Evolutionary conservation across 2,888 invertebrate species (phyloP).

Genomic region (Acanthacorydalis orientalis): DNA sequence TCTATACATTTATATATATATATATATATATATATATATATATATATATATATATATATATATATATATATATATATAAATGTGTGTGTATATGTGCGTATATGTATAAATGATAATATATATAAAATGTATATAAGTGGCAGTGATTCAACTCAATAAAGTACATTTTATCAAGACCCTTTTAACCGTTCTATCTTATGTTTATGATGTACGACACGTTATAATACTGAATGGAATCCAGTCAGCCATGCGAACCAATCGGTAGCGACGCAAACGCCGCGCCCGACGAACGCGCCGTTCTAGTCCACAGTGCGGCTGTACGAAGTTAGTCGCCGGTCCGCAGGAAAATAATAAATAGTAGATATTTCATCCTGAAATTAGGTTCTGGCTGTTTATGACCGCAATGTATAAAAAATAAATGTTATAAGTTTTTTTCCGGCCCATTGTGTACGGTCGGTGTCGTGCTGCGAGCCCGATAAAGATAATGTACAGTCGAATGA

Average conservation of each 20-base stretch:
- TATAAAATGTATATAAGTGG: neutral
- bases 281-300: neutral
- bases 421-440: conserved; percentile 1
- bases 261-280: too few species aligned
- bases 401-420: conserved; percentile 2
- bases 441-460: neutral
- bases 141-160: neutral
- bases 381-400: conserved; percentile 24
- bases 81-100: too few species aligned
- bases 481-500: neutral
- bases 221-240: neutral
- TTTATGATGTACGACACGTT: neutral
- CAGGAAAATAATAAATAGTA: conserved; percentile 20
- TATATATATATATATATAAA: too few species aligned
- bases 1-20: too few species aligned
- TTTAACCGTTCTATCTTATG: neutral
- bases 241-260: neutral
- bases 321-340: neutral
- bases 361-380: conserved; percentile 25
- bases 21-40: too few species aligned
- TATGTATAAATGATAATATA: too few species aligned
- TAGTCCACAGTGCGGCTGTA: neutral
- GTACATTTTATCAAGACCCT: neutral
- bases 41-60: too few species aligned
- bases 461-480: conserved; percentile 3